Evolutionary conservation across 2,797 vertebrate genomes (phyloP), one percentile per base, ranked within the genome.

Genomic region (Hephaestus fuliginosus): DNA sequence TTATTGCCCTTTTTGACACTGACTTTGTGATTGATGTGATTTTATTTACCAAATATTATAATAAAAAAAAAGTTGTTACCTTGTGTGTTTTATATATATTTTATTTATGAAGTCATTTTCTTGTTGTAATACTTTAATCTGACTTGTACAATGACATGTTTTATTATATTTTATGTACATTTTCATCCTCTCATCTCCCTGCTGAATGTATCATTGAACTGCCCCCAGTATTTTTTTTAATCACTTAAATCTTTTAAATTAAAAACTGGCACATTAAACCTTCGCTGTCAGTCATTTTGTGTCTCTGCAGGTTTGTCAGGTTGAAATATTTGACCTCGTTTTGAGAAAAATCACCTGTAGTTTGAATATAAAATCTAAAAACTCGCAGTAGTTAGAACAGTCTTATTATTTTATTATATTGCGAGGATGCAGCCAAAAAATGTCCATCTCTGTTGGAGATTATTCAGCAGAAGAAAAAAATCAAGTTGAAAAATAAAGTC

Each of bases 221-320:
- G 71, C 28, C 71, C 71, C 13, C 44, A 33, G 28, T 7, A 18
- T 20, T 56, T 58, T 36, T 58, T 69, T 76, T 69, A 48, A 25
- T 30, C 51, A 68, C 13, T 66, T 25, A 65, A 70, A 46, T 72
- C 5, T 79, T 82, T 84, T 69, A 86, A 82, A 73, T 85, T 51
- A 69, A 83, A 69, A 83, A 33, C 48, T 76, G 46, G 33, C 0
- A 64, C 12, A 67, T 70, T 62, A 58, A 73, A 74, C 20, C 7
- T 25, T 2, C 2, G 15, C 46, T 12, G 36, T 41, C 6, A 25
- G 20, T 2, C 14, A n/a, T n/a, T 57, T 66, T 48, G 49, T 25
- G 10, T 68, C 7, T 52, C 25, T 18, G 0, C 0, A 3, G 22
- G 7, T 20, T 44, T 41, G 33, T 6, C 56, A 44, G 63, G 17